These are phyloP conservation scores for Drepanosiphum platanoidis DNA, from an alignment of 2,888 invertebrate genomes.

Conservation along the genomic window DNA sequence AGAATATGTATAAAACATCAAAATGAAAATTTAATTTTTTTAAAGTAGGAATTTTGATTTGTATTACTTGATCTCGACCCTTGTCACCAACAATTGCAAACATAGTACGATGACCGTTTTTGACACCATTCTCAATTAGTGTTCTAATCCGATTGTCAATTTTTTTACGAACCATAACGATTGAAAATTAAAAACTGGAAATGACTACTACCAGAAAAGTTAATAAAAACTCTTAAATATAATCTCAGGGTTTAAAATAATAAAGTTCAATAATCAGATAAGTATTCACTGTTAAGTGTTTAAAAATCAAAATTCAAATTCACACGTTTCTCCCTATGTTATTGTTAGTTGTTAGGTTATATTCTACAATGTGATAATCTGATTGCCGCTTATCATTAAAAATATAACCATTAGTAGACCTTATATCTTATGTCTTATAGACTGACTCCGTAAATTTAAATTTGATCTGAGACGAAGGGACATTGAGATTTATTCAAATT, in stretches of 20 bases:
- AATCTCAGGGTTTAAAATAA: background rate
- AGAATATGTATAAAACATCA: constrained; percentile 63
- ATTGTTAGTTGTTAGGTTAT: constrained; percentile 22
- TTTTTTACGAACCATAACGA: constrained; percentile 86
- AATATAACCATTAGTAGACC: no score
- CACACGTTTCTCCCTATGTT: background rate
- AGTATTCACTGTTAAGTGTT: no score
- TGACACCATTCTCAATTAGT: constrained; percentile 97
- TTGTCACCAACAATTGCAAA: constrained; percentile 96
- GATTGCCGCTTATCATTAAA: no score
- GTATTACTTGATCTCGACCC: constrained; percentile 87
- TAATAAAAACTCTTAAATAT: background rate
- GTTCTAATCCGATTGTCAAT: constrained; percentile 95
- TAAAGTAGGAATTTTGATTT: background rate
- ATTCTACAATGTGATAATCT: no score
- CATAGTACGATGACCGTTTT: constrained; percentile 89
- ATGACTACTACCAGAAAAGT: background rate
- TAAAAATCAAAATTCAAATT: background rate
- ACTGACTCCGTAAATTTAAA: no score
- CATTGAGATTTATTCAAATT: no score
- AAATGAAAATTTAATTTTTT: constrained; percentile 63
- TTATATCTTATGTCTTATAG: no score
- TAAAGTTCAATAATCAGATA: background rate
- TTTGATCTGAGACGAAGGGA: no score
- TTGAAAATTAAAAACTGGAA: background rate